phyloP scores from a whole-genome alignment of 2,888 invertebrate genomes.

The Mayetiola destructor region DNA sequence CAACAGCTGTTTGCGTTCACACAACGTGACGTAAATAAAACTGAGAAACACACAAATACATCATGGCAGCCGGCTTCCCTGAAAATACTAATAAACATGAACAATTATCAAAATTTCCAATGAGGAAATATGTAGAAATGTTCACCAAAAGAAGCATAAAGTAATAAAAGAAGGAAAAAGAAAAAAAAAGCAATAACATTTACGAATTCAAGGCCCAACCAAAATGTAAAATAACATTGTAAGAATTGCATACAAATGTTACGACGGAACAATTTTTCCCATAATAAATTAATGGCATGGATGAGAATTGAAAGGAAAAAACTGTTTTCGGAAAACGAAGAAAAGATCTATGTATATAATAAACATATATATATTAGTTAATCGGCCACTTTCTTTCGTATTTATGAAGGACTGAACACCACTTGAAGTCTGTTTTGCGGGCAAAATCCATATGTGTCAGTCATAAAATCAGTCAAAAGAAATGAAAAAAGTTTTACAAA shows the following conservation, averaged over 20 bases:
- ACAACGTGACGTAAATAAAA: too few relatives aligned
- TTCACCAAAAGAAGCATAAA: not conserved
- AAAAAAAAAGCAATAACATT: not conserved
- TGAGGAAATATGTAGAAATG: not conserved
- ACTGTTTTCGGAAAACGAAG: not conserved
- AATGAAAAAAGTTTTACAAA: too few relatives aligned
- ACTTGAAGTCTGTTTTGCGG: not conserved
- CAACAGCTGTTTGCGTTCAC: conserved; percentile 5
- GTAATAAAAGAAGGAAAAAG: too few relatives aligned
- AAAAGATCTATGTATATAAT: not conserved
- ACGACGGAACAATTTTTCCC: not conserved
- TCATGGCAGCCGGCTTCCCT: not conserved
- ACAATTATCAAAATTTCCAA: not conserved
- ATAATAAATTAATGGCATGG: conserved; percentile 7
- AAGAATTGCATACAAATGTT: not conserved
- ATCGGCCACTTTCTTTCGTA: not conserved
- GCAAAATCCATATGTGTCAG: too few relatives aligned
- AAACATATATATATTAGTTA: not conserved
- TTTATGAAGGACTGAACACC: not conserved
- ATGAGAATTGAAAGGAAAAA: not conserved
- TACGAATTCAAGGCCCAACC: not conserved
- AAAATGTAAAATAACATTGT: not conserved
- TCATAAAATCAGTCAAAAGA: too few relatives aligned
- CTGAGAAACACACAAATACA: not conserved
- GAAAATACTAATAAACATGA: not conserved